Percentiles rank a stretch among this genome's conserved stretches.
Conservation (phyloP, 1,140 invertebrate genomes). For the Grapholita molesta region DNA sequence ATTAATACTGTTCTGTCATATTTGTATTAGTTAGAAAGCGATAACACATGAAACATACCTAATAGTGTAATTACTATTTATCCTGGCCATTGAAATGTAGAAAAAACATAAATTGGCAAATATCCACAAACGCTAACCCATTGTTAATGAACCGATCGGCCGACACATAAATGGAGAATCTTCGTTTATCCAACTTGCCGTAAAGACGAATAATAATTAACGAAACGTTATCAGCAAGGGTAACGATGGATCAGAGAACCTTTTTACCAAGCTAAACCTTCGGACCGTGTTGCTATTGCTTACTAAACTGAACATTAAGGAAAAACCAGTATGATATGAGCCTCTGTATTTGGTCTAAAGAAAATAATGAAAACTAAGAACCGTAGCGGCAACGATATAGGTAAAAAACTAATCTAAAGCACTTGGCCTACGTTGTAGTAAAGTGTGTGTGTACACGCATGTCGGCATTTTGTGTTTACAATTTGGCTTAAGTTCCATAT, state of each 20-base stretch:
- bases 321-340: neutral
- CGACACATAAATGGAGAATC: neutral
- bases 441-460: too few relatives aligned
- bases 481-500: too few relatives aligned
- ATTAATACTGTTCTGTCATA: too few relatives aligned
- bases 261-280: slow-evolving; percentile 6
- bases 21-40: too few relatives aligned
- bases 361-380: too few relatives aligned
- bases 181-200: neutral
- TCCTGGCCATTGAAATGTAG: neutral
- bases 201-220: slow-evolving; percentile 9
- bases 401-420: too few relatives aligned
- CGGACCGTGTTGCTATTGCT: neutral
- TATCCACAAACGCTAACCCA: neutral
- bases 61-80: too few relatives aligned
- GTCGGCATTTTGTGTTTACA: too few relatives aligned
- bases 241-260: slow-evolving; percentile 3
- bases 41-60: too few relatives aligned
- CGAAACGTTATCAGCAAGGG: slow-evolving; percentile 6
- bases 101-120: neutral
- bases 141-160: neutral
- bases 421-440: too few relatives aligned
- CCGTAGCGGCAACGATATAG: too few relatives aligned
- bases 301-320: neutral
- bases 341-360: neutral